These are phyloP conservation scores for Argyra leucocephala DNA, from an alignment of 2,888 invertebrate genomes.

Conservation along the genomic window DNA sequence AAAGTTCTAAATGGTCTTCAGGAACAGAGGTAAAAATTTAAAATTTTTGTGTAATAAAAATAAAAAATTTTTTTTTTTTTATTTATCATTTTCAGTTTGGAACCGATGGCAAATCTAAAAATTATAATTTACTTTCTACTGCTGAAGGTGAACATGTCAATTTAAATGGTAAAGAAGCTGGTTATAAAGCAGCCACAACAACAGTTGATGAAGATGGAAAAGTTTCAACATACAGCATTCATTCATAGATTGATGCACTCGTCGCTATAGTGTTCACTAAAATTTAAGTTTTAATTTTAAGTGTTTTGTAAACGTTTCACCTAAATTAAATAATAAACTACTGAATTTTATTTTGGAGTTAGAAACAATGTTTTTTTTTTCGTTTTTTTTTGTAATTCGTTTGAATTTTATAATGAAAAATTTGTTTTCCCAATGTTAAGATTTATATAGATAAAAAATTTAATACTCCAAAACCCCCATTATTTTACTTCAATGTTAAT, in stretches of 20 bases:
- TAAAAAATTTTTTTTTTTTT: background rate
- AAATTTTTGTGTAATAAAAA: background rate
- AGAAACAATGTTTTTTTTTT: too few relatives aligned
- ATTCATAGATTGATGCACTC: slow-evolving; percentile 29
- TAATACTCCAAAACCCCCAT: too few relatives aligned
- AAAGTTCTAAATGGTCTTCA: slow-evolving; percentile 42
- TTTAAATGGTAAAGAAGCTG: slow-evolving; percentile 48
- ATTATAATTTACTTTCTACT: slow-evolving; percentile 39
- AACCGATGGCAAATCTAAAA: slow-evolving; percentile 36
- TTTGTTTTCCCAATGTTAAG: too few relatives aligned
- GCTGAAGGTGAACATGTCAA: slow-evolving; percentile 42
- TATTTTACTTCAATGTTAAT: too few relatives aligned
- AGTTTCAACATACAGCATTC: slow-evolving; percentile 49
- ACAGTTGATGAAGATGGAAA: slow-evolving; percentile 56
- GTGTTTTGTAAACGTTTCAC: background rate
- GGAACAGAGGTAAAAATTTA: slow-evolving; percentile 35
- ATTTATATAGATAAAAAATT: too few relatives aligned
- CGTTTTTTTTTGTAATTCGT: too few relatives aligned
- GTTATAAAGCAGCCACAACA: slow-evolving; percentile 48
- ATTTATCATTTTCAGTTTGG: slow-evolving; percentile 31
- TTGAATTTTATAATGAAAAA: too few relatives aligned
- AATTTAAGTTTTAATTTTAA: background rate
- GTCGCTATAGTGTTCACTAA: background rate
- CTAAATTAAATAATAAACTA: background rate
- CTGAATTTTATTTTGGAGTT: too few relatives aligned